Conservation (phyloP, 1,140 invertebrate species). For the Drosophila virilis region DNA sequence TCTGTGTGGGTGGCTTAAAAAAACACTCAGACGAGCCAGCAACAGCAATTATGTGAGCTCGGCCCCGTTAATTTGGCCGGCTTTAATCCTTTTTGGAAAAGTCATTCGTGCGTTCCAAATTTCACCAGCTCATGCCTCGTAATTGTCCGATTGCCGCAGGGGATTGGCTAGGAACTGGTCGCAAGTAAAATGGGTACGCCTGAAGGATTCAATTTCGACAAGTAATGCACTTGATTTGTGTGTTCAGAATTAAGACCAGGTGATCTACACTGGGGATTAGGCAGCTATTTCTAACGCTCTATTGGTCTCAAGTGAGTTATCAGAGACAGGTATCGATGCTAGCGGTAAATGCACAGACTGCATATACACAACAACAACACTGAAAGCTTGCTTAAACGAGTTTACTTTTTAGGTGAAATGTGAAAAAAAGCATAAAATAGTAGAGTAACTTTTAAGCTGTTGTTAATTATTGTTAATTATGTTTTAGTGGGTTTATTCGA, state of each 20-base stretch:
- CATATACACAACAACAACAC: background rate
- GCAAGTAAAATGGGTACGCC: constrained; percentile 19
- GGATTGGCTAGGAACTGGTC: constrained; percentile 11
- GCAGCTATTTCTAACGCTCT: constrained; percentile 30
- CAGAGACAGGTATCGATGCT: constrained; percentile 12
- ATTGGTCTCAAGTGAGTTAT: constrained; percentile 38
- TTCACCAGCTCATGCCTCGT: constrained; percentile 49
- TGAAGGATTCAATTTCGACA: constrained; percentile 56
- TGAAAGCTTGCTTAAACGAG: no score
- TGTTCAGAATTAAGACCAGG: constrained; percentile 6
- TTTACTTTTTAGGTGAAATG: no score
- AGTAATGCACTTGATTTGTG: constrained; percentile 60
- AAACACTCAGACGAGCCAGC: constrained; percentile 46
- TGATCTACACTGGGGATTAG: constrained; percentile 45
- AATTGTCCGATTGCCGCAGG: constrained; percentile 43
- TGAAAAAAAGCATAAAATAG: no score
- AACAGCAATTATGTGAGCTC: constrained; percentile 52
- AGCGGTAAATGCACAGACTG: background rate
- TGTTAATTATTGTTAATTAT: no score
- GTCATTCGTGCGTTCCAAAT: constrained; percentile 59
- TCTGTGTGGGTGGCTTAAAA: constrained; percentile 67
- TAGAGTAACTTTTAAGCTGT: no score
- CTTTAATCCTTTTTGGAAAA: constrained; percentile 65
- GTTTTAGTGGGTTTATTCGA: background rate
- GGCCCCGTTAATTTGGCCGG: constrained; percentile 52